Base-by-base conservation (phyloP, 1,140 invertebrate species). In the Brachionus rubens region DNA sequence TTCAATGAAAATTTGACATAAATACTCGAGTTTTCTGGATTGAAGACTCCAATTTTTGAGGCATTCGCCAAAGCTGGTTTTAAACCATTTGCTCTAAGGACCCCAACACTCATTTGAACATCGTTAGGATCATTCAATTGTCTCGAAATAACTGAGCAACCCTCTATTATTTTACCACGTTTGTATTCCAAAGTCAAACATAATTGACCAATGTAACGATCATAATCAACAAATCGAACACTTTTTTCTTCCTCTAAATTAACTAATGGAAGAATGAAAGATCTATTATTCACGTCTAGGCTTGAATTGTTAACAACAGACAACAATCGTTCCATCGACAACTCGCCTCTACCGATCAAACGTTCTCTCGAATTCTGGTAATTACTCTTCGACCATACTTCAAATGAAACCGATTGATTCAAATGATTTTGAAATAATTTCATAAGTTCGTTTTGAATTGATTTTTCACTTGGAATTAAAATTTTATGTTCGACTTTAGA, bases 1-100 rank as follows among this genome's bases (percentile, higher is more conserved):
- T 43, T 65, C 16, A 65, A 24, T 3, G 59, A 65, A 65, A 65
- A 65, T 43, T 65, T 65, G 3, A 65, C 59, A 65, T 65, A 65
- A 12, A 65, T 41, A 65, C 43, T 65, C 19, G 41, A 65, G n/a
- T 65, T 65, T 46, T 65, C 36, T 43, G 10, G 24, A 43, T n/a
- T 12, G 12, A 21, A 26, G 10, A 14, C 2, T 14, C 41, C 36
- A 43, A 10, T 62, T 36, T 26, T 43, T 24, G 30, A 14, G 10
- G 7, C 12, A 14, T 65, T 43, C 14, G 43, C 6, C 10, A 19
- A 26, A 12, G 21, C 19, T 9, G 28, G 28, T 65, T 43, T 43
- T 65, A 65, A 26, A 26, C 59, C 59, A 65, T 65, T 43, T 30
- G 59, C 59, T 43, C 59, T 65, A 4, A 65, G 16, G 21, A 65